Evolutionary conservation across 1,140 invertebrate genomes (phyloP), one percentile per base, ranked within the genome.

Genomic region (Drosophila equinoxialis): DNA sequence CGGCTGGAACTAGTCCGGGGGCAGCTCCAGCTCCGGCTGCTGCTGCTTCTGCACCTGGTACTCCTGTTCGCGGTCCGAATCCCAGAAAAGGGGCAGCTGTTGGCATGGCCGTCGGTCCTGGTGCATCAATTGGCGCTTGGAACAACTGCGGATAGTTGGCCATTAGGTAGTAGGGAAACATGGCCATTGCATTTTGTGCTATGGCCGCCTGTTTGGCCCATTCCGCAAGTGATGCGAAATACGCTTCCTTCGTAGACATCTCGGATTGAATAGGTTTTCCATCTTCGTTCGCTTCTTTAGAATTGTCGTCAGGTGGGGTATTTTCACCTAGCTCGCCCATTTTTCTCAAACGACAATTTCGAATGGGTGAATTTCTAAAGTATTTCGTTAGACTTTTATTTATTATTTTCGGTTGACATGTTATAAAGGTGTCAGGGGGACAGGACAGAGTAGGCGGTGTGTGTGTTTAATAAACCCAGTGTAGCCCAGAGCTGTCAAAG

Each of bases 401-500:
- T 39, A 41, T 66, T 76, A 76, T 74, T 89, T 69, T 58, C 48
- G 69, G 77, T 87, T 80, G 83, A 87, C 83, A 83, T 87, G 83
- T 86, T 72, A 61, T 63, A 23, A 61, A 51, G 55, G 41, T 17
- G 39, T 65, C 39, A 33, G 30, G 30, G 61, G 58, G n/a, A n/a
- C n/a, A 45, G 41, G 26, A 6, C n/a, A n/a, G n/a, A n/a, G n/a
- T n/a, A n/a, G n/a, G n/a, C n/a, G n/a, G n/a, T n/a, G n/a, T n/a
- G n/a, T n/a, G n/a, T n/a, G n/a, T n/a, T n/a, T n/a, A n/a, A n/a
- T n/a, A n/a, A n/a, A n/a, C n/a, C n/a, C n/a, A 0, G 95, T 94
- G 87, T 95, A 95, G 0, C 96, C 96, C 67, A 98, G 92, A 55
- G 95, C 95, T 63, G 96, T 95, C 54, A 98, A 92, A 1, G 97